Percentiles rank a stretch among this genome's conserved stretches.
These are phyloP conservation scores for Blastobasis lacticolella DNA, from an alignment of 2,888 invertebrate genomes.

Conservation along the genomic window DNA sequence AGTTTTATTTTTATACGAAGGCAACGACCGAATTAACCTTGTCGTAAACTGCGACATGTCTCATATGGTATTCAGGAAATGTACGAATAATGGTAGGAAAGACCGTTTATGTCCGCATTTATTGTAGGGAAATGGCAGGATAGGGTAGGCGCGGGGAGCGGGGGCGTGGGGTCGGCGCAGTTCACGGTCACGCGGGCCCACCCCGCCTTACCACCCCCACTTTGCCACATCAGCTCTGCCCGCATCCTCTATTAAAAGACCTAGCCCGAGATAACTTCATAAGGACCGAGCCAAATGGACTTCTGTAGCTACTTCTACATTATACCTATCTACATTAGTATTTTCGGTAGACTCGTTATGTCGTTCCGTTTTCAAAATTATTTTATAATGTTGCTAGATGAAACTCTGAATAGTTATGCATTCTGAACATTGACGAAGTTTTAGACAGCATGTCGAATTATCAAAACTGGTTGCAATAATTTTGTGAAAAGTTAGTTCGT, in stretches of 20 bases:
- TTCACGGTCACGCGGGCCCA: conserved; percentile 52
- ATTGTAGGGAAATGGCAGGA: conserved; percentile 1
- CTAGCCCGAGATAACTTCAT: too few species aligned
- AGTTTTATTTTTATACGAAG: conserved; percentile 2
- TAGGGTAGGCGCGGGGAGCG: conserved; percentile 21
- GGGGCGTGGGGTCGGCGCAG: conserved; percentile 50
- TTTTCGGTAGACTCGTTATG: too few species aligned
- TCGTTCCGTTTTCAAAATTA: too few species aligned
- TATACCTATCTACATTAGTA: background rate
- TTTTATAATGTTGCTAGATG: too few species aligned
- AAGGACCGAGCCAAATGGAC: background rate
- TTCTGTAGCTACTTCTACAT: background rate
- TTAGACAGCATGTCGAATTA: too few species aligned
- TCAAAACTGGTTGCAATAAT: too few species aligned
- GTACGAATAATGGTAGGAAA: conserved; percentile 8
- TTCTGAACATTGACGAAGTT: too few species aligned
- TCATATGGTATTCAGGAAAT: conserved; percentile 6
- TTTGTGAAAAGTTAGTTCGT: too few species aligned
- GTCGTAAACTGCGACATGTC: conserved; percentile 2
- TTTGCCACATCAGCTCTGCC: conserved; percentile 8
- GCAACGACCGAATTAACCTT: conserved; percentile 5
- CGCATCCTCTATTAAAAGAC: conserved; percentile 39
- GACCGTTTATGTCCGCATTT: conserved; percentile 3
- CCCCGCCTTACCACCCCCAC: conserved; percentile 22
- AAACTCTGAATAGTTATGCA: too few species aligned